These are phyloP conservation scores for Macrosteles quadrilineatus DNA, from an alignment of 1,140 invertebrate species.

Conservation along the genomic window DNA sequence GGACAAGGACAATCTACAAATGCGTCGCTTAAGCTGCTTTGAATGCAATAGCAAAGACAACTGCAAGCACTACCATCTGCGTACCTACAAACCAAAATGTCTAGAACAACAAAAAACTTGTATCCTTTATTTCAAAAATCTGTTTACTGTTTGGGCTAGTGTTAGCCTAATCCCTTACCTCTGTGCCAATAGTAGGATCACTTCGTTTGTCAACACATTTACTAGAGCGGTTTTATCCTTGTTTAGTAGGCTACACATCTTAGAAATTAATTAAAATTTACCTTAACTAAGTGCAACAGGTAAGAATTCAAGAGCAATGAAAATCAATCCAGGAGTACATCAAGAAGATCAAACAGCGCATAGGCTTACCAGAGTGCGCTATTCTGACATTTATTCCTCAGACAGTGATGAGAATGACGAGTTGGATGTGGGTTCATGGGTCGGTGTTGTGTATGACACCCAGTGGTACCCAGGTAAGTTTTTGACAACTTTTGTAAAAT, in stretches of 20 bases:
- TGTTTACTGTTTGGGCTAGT: neutral
- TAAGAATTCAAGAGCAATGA: neutral
- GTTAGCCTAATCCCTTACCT: neutral
- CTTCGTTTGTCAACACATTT: neutral
- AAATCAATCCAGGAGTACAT: too few relatives aligned
- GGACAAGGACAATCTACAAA: neutral
- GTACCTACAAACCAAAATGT: neutral
- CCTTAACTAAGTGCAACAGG: neutral
- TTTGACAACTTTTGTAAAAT: too few relatives aligned
- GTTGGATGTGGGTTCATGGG: neutral
- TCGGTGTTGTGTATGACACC: neutral
- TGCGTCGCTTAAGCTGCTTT: neutral
- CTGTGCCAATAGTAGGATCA: neutral
- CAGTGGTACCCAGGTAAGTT: neutral
- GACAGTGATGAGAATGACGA: neutral
- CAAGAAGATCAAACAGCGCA: too few relatives aligned
- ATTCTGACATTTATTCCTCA: neutral
- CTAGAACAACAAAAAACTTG: neutral
- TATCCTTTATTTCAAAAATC: neutral
- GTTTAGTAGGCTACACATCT: neutral
- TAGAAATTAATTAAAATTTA: slow-evolving; percentile 13
- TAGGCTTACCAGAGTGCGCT: neutral
- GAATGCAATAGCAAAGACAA: neutral
- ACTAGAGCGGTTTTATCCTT: neutral
- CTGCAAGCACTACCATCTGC: neutral